Percentiles rank a stretch among this genome's conserved stretches.
These are phyloP conservation scores for Trinectes maculatus DNA, from an alignment of 2,113 vertebrate species.

Conservation along the genomic window DNA sequence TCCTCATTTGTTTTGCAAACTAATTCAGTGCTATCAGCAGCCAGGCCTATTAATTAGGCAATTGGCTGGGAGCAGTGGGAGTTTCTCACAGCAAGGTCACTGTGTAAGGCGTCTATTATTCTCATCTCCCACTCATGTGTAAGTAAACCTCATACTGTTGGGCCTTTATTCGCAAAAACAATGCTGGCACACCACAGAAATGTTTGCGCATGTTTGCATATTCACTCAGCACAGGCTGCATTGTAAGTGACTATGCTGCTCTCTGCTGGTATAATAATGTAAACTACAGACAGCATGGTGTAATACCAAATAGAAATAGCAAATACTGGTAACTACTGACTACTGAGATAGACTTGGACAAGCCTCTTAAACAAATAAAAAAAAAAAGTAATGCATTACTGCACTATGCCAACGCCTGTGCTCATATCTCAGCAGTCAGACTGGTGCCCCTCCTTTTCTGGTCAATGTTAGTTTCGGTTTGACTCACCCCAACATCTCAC, in stretches of 20 bases:
- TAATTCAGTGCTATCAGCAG: slow-evolving; percentile 65
- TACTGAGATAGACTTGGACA: too few species aligned
- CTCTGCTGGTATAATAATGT: slow-evolving; percentile 9
- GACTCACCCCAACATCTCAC: too few species aligned
- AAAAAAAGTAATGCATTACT: too few species aligned
- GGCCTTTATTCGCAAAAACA: slow-evolving; percentile 1
- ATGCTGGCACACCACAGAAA: not conserved
- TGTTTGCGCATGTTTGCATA: not conserved
- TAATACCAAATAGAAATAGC: too few species aligned
- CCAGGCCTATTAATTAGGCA: slow-evolving; percentile 69
- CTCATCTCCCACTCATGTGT: slow-evolving; percentile 26
- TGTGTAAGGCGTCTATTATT: slow-evolving; percentile 39
- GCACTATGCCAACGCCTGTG: too few species aligned
- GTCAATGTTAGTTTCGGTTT: too few species aligned
- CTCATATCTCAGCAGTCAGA: too few species aligned
- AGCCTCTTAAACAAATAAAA: too few species aligned
- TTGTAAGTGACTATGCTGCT: slow-evolving; percentile 11
- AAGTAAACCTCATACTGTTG: slow-evolving; percentile 15
- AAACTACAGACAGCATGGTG: too few species aligned
- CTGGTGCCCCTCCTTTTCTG: too few species aligned
- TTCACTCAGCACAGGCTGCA: not conserved
- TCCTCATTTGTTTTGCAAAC: slow-evolving; percentile 71
- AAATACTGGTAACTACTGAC: too few species aligned
- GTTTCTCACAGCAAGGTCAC: slow-evolving; percentile 56
- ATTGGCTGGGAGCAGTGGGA: slow-evolving; percentile 24